A percentile compares a stretch with the other conserved stretches of the same genome.
These are phyloP conservation scores for Saguinus imperator DNA, from an alignment of 2,113 vertebrate species.

Conservation along the genomic window DNA sequence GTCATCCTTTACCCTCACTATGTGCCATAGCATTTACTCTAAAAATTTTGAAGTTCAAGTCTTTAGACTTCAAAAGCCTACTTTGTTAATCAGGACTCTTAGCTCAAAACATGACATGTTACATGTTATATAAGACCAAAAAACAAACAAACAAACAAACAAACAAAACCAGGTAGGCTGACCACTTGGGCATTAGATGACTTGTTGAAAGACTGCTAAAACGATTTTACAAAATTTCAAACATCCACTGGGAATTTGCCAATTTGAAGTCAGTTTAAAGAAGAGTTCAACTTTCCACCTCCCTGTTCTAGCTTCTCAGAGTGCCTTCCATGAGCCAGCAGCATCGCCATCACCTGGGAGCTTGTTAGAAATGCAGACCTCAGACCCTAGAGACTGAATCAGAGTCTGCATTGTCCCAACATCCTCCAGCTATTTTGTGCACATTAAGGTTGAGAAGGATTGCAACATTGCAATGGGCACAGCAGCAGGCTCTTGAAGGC, in stretches of 20 bases:
- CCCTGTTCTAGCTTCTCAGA: neutral
- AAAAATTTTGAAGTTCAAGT: neutral
- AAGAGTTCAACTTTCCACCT: neutral
- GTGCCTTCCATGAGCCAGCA: neutral
- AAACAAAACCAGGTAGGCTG: neutral
- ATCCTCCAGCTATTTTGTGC: fast-evolving
- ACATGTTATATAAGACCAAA: neutral
- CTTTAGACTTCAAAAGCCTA: neutral
- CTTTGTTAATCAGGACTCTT: neutral
- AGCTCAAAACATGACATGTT: neutral
- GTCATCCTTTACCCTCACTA: neutral
- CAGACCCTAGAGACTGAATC: neutral
- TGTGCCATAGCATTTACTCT: neutral
- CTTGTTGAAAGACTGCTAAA: neutral
- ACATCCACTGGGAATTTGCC: neutral
- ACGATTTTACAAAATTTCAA: neutral
- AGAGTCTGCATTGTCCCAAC: neutral
- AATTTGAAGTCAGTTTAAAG: neutral
- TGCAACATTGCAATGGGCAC: fast-evolving
- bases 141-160: neutral
- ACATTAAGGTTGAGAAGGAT: neutral
- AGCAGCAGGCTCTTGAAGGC: neutral
- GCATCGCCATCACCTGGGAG: neutral
- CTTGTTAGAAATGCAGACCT: neutral
- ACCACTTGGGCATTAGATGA: neutral